phyloP scores from a whole-genome alignment of 1,140 invertebrate genomes.

The Heliconius eleuchia region DNA sequence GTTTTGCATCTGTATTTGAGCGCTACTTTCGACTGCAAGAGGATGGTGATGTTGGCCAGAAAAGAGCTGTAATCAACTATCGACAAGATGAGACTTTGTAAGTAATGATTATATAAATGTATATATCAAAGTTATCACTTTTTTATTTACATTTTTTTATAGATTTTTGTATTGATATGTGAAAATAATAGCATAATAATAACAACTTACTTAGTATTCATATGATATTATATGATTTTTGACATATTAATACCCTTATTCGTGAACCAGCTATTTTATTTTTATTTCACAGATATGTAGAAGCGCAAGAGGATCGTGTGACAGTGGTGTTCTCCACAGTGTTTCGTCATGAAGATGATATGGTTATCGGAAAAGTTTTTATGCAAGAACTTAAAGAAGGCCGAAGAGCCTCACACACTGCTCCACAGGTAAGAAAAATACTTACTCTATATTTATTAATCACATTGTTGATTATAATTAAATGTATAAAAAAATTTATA shows the following conservation, averaged over 20 bases:
- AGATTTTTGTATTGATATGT: no score
- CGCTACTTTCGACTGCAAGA: constrained; percentile 99
- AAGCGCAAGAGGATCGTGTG: constrained; percentile 98
- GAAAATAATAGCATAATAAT: no score
- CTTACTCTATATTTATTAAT: no score
- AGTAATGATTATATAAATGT: constrained; percentile 63
- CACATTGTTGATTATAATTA: no score
- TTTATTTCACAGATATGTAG: constrained; percentile 91
- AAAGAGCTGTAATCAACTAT: constrained; percentile 98
- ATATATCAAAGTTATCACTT: neutral
- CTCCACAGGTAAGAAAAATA: constrained; percentile 85
- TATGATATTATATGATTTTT: no score
- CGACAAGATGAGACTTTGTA: constrained; percentile 99
- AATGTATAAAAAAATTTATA: no score
- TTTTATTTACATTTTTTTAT: no score
- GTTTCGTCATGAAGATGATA: constrained; percentile 99
- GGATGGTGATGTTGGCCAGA: constrained; percentile 93
- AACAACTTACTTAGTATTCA: no score
- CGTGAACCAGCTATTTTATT: no score
- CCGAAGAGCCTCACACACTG: constrained; percentile 96
- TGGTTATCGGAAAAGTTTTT: constrained; percentile 99
- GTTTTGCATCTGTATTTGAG: constrained; percentile 99
- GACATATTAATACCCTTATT: no score
- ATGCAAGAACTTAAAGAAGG: constrained; percentile 99
- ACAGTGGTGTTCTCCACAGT: constrained; percentile 99